Conservation (phyloP, 2,797 vertebrate species). For the Erethizon dorsatum region DNA sequence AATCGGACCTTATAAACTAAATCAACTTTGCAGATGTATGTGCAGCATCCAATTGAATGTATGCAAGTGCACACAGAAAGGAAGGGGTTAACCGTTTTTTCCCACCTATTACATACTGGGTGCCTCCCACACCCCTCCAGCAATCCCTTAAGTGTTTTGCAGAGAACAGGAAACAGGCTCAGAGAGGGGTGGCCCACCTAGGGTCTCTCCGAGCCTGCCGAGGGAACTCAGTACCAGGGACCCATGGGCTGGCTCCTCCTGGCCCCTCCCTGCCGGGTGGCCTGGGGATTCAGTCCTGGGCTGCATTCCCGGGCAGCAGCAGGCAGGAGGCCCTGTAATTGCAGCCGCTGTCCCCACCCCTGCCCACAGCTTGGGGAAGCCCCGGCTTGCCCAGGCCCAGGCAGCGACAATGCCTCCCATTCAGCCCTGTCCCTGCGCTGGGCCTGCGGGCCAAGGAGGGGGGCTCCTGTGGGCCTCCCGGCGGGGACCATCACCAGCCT, state of each 20-base stretch:
- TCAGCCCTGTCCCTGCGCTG: slow-evolving; percentile 69
- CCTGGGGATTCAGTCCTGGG: background rate
- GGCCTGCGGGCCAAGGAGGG: background rate
- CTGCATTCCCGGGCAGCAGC: background rate
- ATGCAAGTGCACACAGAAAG: background rate
- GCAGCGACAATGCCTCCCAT: slow-evolving; percentile 82
- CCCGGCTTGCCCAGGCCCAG: background rate
- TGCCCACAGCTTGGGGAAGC: slow-evolving; percentile 61
- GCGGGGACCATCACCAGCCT: background rate
- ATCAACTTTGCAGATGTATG: background rate
- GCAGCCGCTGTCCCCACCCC: slow-evolving; percentile 47
- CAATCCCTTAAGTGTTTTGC: background rate
- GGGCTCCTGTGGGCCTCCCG: background rate
- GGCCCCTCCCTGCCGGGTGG: background rate
- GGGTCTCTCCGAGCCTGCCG: background rate
- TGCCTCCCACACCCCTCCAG: background rate
- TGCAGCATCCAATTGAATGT: background rate
- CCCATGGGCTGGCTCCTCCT: too few species aligned
- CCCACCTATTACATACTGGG: background rate
- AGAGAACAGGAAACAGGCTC: background rate
- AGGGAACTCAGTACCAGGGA: background rate
- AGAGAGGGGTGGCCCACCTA: fast-evolving
- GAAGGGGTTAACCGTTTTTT: background rate
- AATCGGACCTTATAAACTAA: background rate
- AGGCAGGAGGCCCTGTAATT: slow-evolving; percentile 72